A percentile compares a stretch with the other conserved stretches of the same genome.
These are phyloP conservation scores for Pterocles gutturalis DNA, from an alignment of 2,113 vertebrate species.

Conservation along the genomic window DNA sequence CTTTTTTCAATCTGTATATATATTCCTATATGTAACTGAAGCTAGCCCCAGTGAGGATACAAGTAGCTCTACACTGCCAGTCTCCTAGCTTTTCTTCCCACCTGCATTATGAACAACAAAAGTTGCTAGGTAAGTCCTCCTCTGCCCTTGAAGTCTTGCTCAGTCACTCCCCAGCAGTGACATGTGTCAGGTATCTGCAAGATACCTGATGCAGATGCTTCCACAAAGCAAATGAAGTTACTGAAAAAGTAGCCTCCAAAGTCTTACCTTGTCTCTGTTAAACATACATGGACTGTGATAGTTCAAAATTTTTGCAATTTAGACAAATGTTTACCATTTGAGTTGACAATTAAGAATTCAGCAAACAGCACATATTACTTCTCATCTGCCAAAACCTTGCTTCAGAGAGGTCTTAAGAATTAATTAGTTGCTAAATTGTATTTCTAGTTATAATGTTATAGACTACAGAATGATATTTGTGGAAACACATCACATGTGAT, in stretches of 20 bases:
- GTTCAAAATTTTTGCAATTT: not conserved
- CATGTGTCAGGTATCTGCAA: not conserved
- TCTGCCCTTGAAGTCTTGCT: not conserved
- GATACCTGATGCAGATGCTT: too few relatives aligned
- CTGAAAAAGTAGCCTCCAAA: not conserved
- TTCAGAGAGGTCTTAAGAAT: not conserved
- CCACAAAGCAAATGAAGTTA: not conserved
- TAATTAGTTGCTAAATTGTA: not conserved
- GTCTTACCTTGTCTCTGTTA: not conserved
- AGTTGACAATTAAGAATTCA: not conserved
- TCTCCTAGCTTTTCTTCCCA: not conserved
- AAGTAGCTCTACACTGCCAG: not conserved
- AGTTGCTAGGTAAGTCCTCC: not conserved
- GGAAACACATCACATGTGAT: not conserved
- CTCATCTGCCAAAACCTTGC: not conserved
- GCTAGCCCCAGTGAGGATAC: not conserved
- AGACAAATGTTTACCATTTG: not conserved
- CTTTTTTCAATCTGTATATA: not conserved
- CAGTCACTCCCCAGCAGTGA: not conserved
- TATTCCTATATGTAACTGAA: not conserved
- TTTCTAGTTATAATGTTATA: not conserved
- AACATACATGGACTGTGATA: fast-evolving
- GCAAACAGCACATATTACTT: not conserved
- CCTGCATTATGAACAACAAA: not conserved
- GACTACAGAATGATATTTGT: not conserved